phyloP scores from a whole-genome alignment of 2,888 invertebrate genomes.

The Unio pictorum region DNA sequence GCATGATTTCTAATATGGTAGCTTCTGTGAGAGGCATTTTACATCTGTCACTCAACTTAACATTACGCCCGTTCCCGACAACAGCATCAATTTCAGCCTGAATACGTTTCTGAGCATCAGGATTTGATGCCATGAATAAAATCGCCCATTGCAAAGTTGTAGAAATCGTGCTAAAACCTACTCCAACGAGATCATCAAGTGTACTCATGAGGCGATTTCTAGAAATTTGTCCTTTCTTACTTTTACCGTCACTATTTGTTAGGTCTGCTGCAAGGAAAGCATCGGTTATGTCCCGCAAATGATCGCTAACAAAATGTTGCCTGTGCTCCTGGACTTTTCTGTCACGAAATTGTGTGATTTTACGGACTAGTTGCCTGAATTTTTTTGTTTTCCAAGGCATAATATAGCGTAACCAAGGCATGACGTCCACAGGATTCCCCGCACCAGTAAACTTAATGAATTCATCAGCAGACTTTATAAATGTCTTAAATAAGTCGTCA shows the following conservation, averaged over 20 bases:
- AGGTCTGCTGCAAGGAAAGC: slow-evolving; percentile 30
- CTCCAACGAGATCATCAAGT: slow-evolving; percentile 38
- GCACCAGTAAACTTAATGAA: slow-evolving; percentile 23
- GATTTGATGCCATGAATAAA: slow-evolving; percentile 35
- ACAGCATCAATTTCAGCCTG: slow-evolving; percentile 45
- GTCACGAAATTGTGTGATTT: background rate
- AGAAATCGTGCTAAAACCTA: slow-evolving; percentile 44
- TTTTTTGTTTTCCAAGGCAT: slow-evolving; percentile 15
- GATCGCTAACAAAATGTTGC: background rate
- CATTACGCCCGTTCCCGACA: slow-evolving; percentile 24
- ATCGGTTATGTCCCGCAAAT: slow-evolving; percentile 47
- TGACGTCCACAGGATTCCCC: slow-evolving; percentile 39
- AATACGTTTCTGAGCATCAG: slow-evolving; percentile 36
- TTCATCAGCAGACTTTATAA: slow-evolving; percentile 2
- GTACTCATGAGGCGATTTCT: slow-evolving; percentile 24
- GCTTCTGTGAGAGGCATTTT: slow-evolving; percentile 40
- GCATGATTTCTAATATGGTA: slow-evolving; percentile 38
- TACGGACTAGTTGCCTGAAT: slow-evolving; percentile 17
- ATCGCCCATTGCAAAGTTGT: slow-evolving; percentile 37
- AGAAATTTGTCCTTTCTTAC: slow-evolving; percentile 4
- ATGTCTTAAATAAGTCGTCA: slow-evolving; percentile 12
- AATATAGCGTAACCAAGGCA: slow-evolving; percentile 39
- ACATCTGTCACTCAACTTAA: slow-evolving; percentile 22
- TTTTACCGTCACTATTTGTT: slow-evolving; percentile 8
- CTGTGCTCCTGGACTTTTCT: slow-evolving; percentile 7